Conservation (phyloP, 2,888 invertebrate species). For the Crepidodera aurea region DNA sequence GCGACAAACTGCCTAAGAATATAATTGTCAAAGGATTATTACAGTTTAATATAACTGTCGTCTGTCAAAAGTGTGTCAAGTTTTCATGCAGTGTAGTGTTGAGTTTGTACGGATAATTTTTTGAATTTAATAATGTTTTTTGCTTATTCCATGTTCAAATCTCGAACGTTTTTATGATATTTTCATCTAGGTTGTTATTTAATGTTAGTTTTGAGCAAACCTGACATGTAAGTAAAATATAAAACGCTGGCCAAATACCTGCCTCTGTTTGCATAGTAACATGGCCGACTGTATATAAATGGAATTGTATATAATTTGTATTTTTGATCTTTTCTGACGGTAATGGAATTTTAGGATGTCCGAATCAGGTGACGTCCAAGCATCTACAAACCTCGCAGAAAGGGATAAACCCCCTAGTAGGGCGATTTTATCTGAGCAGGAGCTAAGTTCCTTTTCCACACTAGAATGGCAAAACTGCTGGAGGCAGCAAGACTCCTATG, state of each 20-base stretch:
- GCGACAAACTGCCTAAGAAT: neutral
- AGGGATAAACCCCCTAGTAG: conserved; percentile 63
- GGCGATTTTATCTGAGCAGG: conserved; percentile 71
- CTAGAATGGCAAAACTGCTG: conserved; percentile 75
- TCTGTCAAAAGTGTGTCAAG: conserved; percentile 27
- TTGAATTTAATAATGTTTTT: conserved; percentile 24
- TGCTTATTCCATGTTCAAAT: conserved; percentile 17
- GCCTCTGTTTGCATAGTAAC: conserved; percentile 28
- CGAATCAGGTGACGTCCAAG: conserved; percentile 50
- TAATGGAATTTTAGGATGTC: conserved; percentile 53
- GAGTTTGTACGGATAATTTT: conserved; percentile 23
- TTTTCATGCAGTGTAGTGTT: conserved; percentile 26
- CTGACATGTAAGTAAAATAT: conserved; percentile 32
- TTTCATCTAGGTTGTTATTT: conserved; percentile 25
- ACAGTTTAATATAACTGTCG: neutral
- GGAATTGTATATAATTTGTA: conserved; percentile 20
- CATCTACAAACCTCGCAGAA: conserved; percentile 65
- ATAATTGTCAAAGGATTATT: conserved; percentile 5
- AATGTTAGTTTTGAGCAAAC: conserved; percentile 28
- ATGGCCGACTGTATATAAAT: conserved; percentile 27
- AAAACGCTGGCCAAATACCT: conserved; percentile 20
- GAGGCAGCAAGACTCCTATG: conserved; percentile 79
- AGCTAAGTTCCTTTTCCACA: conserved; percentile 70
- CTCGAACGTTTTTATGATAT: conserved; percentile 27
- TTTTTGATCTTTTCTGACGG: conserved; percentile 33